Evolutionary conservation across 1,140 invertebrate genomes (phyloP), one percentile per base, ranked within the genome.

Genomic region (Euwallacea similis): DNA sequence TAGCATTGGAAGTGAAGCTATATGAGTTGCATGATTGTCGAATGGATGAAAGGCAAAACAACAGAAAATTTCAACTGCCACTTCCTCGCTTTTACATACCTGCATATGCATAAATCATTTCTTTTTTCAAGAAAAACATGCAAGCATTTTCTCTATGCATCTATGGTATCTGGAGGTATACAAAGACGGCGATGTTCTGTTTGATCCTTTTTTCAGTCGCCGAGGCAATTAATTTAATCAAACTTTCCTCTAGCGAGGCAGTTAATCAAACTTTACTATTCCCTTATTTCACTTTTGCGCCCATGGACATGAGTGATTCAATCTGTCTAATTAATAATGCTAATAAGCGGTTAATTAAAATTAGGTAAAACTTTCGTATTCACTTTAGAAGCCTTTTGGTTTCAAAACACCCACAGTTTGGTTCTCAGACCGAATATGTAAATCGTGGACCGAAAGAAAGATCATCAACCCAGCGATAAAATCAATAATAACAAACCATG

Each of bases 241-340:
- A 54, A 66, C 63, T 66, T 66, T 66, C 63, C 42, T 66, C 53
- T 42, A 55, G 63, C n/a, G 41, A 15, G 6, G 63, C 50, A 33
- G 16, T 66, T 66, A 66, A 66, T 66, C 63, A 66, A 54, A 66
- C 46, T 54, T 66, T 61, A n/a, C 33, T 16, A 55, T 66, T 66
- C 65, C 41, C 54, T 58, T 66, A 58, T 66, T 66, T 66, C 65
- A 66, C 15, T 66, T 54, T 56, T 42, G 53, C 33, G 15, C 54
- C 42, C 53, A 66, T 56, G 54, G 63, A 65, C 33, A 65, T 46
- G 63, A 65, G 50, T 43, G 54, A 66, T 66, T 66, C 33, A 66
- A 58, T 47, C 10, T 66, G 65, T 66, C 65, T 58, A 66, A 66
- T 66, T 58, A 66, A 66, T 56, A 58, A 43, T 66, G 42, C 41